Base-by-base conservation (phyloP, 1,140 invertebrate genomes). In the Atta cephalotes region DNA sequence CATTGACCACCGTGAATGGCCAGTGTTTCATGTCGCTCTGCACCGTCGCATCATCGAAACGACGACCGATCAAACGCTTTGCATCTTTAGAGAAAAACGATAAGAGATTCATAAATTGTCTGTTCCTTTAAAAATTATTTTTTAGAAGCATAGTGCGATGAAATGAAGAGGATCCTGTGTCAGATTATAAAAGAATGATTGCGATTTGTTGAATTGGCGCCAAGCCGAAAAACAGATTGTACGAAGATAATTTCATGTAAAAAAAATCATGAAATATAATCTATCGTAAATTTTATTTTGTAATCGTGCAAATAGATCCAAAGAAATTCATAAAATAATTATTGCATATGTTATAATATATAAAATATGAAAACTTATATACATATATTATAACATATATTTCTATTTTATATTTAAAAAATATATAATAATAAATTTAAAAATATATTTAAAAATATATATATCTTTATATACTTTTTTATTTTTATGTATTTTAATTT, bases 21-120 rank as follows among this genome's bases (percentile, higher is more conserved):
- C 97, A 97, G 87, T 97, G 96, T 90, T 97, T 97, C 95, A 97
- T 97, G 91, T 98, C 97, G 87, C 95, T 96, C 91, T 97, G 97
- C 35, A 97, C 97, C 90, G 97, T 97, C 2, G 96, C 94, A 92
- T 98, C 97, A 60, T 95, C 95, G 87, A 95, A 96, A 25, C 95
- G 93, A 21, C 96, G 93, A 53, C 96, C 96, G 49, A 96, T 96
- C 39, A 96, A 89, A 39, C 96, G 95, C 82, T 95, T 95, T 0
- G 94, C 95, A 86, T 95, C 94, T 95, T 74, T 45, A 72, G 28
- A 87, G n/a, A 72, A 68, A 49, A 81, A 65, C 58, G 4, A 76
- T 60, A 53, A 85, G 62, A 77, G n/a, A 56, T n/a, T 70, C 10
- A 14, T 66, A 76, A 76, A 18, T 65, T 78, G 60, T 56, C 62